phyloP scores from a whole-genome alignment of 2,797 vertebrate genomes.

The Masticophis lateralis region DNA sequence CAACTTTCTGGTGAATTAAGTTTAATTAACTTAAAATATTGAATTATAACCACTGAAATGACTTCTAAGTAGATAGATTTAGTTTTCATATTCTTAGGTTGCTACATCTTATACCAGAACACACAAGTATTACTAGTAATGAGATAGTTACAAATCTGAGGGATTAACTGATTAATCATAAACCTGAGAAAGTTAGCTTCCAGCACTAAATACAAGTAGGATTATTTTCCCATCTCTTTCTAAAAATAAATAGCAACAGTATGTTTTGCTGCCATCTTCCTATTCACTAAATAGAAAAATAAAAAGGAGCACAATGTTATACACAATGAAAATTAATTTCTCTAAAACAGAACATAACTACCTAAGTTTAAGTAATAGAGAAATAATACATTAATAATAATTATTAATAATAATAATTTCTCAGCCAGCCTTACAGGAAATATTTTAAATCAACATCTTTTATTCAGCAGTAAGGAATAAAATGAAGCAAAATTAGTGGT shows the following conservation, averaged over 20 bases:
- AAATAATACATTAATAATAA: neutral
- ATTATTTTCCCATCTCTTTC: neutral
- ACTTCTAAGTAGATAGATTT: slow-evolving; percentile 3
- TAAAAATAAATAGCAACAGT: slow-evolving; percentile 5
- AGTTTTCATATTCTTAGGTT: slow-evolving; percentile 5
- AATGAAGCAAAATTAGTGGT: neutral
- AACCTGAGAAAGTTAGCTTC: neutral
- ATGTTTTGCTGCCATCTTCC: neutral
- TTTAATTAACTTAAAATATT: neutral
- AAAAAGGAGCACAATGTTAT: neutral
- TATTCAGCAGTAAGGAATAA: neutral
- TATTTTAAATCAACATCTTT: neutral
- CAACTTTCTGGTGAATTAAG: neutral
- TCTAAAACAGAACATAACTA: neutral
- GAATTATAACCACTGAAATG: neutral
- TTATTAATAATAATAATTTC: neutral
- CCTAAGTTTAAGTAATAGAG: neutral
- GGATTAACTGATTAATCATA: slow-evolving; percentile 23
- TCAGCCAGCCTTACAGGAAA: neutral
- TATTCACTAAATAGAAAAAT: neutral
- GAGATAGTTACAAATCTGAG: slow-evolving; percentile 6
- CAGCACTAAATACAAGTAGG: neutral
- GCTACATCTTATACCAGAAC: neutral
- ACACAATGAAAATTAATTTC: neutral
- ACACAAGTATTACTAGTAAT: neutral